Conservation (phyloP, 2,113 vertebrate genomes). For the Corythornis vintsioides region DNA sequence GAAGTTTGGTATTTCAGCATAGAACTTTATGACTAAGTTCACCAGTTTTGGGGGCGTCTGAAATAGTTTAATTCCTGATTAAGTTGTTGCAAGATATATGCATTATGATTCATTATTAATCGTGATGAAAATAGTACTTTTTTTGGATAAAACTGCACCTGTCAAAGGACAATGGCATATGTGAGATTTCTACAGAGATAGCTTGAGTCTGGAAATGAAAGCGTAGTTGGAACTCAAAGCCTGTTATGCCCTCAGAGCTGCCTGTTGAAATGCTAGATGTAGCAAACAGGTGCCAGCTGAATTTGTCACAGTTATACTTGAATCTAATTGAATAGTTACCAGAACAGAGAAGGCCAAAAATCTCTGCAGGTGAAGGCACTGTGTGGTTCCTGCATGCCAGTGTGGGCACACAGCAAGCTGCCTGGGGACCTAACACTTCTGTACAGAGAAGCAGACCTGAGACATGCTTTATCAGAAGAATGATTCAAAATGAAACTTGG, state of each 20-base stretch:
- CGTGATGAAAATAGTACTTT: neutral
- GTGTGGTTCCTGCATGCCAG: neutral
- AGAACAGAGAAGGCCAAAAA: neutral
- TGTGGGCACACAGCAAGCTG: neutral
- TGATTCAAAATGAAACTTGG: conserved; percentile 42
- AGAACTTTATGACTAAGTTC: neutral
- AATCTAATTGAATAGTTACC: neutral
- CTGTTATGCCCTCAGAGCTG: neutral
- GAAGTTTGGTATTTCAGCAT: neutral
- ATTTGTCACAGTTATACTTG: neutral
- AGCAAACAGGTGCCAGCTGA: neutral
- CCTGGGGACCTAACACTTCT: neutral
- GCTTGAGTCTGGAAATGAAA: neutral
- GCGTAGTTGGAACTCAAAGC: neutral
- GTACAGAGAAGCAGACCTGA: neutral
- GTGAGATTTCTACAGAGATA: neutral
- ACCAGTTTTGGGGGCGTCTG: neutral
- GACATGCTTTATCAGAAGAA: neutral
- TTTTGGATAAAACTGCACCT: neutral
- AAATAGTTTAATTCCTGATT: neutral
- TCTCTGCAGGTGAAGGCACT: neutral
- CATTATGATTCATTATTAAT: neutral
- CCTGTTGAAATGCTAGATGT: neutral
- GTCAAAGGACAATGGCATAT: neutral
- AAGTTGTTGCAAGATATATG: neutral